phyloP scores from a whole-genome alignment of 2,113 vertebrate species.

The Cacatua alba region DNA sequence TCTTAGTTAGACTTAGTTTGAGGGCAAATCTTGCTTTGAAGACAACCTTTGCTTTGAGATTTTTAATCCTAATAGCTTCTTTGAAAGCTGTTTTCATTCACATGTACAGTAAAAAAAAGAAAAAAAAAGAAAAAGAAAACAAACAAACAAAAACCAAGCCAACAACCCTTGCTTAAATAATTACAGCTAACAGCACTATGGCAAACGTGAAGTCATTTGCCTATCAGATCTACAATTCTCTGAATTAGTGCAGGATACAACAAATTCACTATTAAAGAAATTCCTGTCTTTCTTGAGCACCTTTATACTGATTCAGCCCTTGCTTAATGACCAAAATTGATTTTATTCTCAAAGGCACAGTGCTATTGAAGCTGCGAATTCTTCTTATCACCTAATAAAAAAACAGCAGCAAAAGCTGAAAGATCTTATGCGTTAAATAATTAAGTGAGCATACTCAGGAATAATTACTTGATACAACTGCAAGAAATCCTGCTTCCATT shows the following conservation, averaged over 20 bases:
- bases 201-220: neutral
- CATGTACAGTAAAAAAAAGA: neutral
- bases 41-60: neutral
- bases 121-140: neutral
- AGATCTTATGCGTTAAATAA: neutral
- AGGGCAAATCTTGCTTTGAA: neutral
- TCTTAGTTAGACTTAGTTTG: neutral
- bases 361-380: neutral
- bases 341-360: neutral
- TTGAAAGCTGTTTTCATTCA: constrained; percentile 8
- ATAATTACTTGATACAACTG: neutral
- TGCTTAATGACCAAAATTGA: neutral
- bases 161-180: neutral
- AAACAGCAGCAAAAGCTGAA: neutral
- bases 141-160: neutral
- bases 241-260: neutral
- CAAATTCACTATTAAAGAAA: neutral
- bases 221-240: neutral
- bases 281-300: neutral
- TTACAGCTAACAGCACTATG: neutral
- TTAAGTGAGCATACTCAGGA: neutral
- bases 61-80: constrained; percentile 10
- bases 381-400: neutral
- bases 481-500: neutral
- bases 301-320: neutral